Evolutionary conservation across 2,113 vertebrate genomes (phyloP).

Genomic region (Halcyon senegalensis): DNA sequence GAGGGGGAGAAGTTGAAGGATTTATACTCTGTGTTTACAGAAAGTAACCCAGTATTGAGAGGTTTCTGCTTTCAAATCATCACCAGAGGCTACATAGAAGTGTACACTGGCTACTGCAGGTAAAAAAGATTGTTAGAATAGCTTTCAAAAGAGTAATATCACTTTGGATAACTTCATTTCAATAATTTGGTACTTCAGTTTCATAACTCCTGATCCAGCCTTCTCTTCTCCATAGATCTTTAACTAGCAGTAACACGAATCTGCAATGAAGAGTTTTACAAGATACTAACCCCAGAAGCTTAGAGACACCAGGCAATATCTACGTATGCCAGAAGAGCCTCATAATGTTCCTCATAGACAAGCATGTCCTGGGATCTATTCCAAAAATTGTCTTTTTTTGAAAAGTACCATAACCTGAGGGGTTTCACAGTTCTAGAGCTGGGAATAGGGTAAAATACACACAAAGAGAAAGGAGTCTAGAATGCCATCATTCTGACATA

Average conservation of each 20-base stretch:
- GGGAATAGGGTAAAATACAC: background rate
- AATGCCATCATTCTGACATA: background rate
- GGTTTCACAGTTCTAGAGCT: background rate
- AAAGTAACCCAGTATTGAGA: background rate
- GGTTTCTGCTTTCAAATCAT: background rate
- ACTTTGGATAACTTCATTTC: background rate
- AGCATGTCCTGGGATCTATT: background rate
- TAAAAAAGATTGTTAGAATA: background rate
- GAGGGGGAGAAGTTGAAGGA: background rate
- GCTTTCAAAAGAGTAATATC: background rate
- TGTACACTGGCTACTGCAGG: background rate
- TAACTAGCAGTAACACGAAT: background rate
- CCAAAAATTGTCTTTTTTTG: background rate
- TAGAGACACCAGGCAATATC: background rate
- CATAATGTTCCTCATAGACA: background rate
- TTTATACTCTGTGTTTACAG: background rate
- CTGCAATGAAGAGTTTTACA: background rate
- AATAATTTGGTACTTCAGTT: background rate
- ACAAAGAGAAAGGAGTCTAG: background rate
- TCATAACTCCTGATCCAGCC: background rate
- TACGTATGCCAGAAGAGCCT: background rate
- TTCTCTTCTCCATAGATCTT: background rate
- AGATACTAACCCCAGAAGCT: background rate
- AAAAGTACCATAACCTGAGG: background rate
- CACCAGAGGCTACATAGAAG: background rate